phyloP scores from a whole-genome alignment of 2,797 vertebrate species.

The Phoebastria nigripes region DNA sequence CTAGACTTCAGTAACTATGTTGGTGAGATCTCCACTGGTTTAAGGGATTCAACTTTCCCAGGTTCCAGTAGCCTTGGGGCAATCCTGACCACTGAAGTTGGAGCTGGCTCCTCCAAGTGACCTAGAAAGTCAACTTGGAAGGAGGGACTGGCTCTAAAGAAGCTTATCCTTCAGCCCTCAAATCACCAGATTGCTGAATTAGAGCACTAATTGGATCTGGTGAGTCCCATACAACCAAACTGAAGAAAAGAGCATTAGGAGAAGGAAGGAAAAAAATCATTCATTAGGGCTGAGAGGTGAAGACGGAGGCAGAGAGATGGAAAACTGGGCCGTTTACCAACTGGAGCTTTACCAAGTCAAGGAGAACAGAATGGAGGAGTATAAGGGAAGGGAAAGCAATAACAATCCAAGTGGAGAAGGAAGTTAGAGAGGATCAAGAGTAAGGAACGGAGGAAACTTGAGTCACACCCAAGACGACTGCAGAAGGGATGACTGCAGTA shows the following conservation, averaged over 20 bases:
- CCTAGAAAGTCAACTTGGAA: neutral
- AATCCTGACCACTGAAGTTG: neutral
- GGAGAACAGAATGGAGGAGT: constrained; percentile 34
- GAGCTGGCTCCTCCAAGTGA: neutral
- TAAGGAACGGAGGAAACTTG: neutral
- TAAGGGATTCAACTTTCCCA: neutral
- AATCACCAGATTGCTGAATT: neutral
- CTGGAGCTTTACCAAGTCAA: constrained; percentile 42
- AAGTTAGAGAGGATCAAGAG: neutral
- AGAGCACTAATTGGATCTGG: neutral
- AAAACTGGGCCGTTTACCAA: constrained; percentile 48
- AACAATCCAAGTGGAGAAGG: neutral
- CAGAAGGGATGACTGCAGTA: neutral
- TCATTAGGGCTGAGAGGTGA: constrained; percentile 47
- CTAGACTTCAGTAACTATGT: accelerated
- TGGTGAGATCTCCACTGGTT: neutral
- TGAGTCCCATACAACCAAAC: neutral
- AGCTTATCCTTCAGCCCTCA: neutral
- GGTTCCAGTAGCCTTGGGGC: neutral
- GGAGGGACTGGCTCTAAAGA: neutral
- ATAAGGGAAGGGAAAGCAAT: neutral
- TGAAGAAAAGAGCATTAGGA: constrained; percentile 23
- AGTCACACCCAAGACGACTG: neutral
- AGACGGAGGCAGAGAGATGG: constrained; percentile 46
- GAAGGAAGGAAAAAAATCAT: constrained; percentile 22